Base-by-base conservation (phyloP, 2,888 invertebrate species). In the Camponotus fellah region DNA sequence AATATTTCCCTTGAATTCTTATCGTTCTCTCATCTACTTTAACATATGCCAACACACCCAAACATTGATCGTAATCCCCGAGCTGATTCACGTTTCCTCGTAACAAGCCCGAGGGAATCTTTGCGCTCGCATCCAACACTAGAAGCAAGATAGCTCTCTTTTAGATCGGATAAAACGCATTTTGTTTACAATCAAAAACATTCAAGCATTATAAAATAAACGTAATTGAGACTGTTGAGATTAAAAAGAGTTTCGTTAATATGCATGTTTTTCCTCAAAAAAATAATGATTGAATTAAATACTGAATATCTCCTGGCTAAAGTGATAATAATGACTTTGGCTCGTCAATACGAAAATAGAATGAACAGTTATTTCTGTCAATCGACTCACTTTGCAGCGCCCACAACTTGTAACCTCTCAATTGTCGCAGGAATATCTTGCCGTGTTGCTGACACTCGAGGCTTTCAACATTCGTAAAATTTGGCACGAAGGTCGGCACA, bases 41-140 rank as follows among this genome's bases (percentile, higher is more conserved):
- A 0, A 97, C 96, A 34, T 96, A 95, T 21, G 96, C 96, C 85
- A 94, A 92, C 77, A 95, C 93, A 68, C 95, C 96, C 85, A 97
- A 95, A 91, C 97, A 97, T 94, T 97, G 96, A 94, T 97, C 97
- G 91, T 96, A 97, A 95, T 97, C 97, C 17, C 97, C 97, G 26
- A 97, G 95, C 93, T 97, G 97, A 93, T 97, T 97, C 69, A 96
- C 96, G 93, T 97, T 97, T 87, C 97, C 97, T 91, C 96, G 96
- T 64, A 97, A 95, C 77, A 97, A 93, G 68, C 97, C 96, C 90
- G 97, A 96, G 91, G 97, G 96, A 76, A 97, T 95, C 93, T 97
- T 97, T n/a, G 96, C 97, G 49, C 96, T 96, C 46, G 97, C 96
- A 94, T 97, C 97, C 92, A 97, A 95, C 97, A 97, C 97, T 97